Conservation (phyloP, 1,140 invertebrate species). For the Pseudobourletiella spinata region DNA sequence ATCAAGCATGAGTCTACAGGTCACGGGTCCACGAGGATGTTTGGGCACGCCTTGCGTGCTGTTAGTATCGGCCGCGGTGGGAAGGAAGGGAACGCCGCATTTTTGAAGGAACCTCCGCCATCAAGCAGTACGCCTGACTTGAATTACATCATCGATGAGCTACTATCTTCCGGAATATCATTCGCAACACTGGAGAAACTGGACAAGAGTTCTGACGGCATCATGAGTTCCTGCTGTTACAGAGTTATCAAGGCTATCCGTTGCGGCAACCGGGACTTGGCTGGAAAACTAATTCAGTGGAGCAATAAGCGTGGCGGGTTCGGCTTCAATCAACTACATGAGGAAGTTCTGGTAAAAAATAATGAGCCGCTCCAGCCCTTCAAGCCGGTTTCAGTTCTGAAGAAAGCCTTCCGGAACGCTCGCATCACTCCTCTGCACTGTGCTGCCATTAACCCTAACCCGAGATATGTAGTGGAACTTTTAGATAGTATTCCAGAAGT, state of each 20-base stretch:
- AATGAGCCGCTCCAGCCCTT: slow-evolving; percentile 37
- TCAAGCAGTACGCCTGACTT: neutral
- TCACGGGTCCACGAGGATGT: slow-evolving; percentile 37
- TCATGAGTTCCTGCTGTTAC: neutral
- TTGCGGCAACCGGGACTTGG: slow-evolving; percentile 20
- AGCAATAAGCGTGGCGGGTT: slow-evolving; percentile 7
- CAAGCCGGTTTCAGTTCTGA: slow-evolving; percentile 42
- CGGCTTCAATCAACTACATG: slow-evolving; percentile 24
- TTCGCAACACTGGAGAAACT: neutral
- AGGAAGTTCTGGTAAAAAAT: slow-evolving; percentile 16
- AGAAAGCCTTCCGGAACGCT: slow-evolving; percentile 39
- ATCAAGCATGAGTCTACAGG: slow-evolving; percentile 23
- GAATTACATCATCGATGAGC: neutral
- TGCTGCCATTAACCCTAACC: slow-evolving; percentile 49
- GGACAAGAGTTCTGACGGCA: neutral
- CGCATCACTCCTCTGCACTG: slow-evolving; percentile 48
- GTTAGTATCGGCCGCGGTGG: slow-evolving; percentile 42
- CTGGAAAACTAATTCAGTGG: slow-evolving; percentile 10
- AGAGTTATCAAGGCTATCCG: slow-evolving; percentile 6
- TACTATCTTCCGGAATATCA: neutral
- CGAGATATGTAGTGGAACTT: slow-evolving; percentile 41
- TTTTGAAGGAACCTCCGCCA: slow-evolving; percentile 3
- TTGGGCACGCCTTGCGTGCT: slow-evolving; percentile 40
- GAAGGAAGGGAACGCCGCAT: slow-evolving; percentile 40
- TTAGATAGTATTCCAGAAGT: slow-evolving; percentile 42